Evolutionary conservation across 2,797 vertebrate species (phyloP).

Genomic region (Pteronotus mesoamericanus): DNA sequence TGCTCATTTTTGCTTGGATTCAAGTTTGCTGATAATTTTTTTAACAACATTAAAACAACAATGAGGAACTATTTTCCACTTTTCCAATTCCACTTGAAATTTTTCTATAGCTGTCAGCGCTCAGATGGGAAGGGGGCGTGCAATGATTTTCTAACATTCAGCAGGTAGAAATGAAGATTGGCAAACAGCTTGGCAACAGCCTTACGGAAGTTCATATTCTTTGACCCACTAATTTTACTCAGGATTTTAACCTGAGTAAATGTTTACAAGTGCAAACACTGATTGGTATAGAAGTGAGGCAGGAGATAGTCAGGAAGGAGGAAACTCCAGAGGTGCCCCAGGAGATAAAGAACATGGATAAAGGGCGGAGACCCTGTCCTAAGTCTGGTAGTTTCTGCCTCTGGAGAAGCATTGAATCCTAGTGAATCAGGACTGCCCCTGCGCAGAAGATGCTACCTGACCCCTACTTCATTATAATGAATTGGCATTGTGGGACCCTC

Average conservation of each 20-base stretch:
- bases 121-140: neutral
- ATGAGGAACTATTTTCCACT: neutral
- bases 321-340: too few species aligned
- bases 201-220: neutral
- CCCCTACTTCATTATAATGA: too few species aligned
- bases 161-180: neutral
- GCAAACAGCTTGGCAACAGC: neutral
- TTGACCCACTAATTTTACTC: neutral
- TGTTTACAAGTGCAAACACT: neutral
- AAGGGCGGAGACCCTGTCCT: too few species aligned
- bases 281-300: neutral
- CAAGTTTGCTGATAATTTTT: neutral
- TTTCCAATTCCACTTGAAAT: neutral
- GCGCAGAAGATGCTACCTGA: too few species aligned
- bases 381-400: too few species aligned
- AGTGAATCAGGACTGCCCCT: too few species aligned
- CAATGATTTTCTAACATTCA: neutral
- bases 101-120: neutral
- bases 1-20: neutral
- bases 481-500: too few species aligned
- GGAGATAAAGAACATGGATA: too few species aligned
- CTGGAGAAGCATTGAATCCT: too few species aligned
- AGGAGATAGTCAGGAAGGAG: too few species aligned
- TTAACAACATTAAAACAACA: neutral
- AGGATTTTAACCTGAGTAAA: neutral